Evolutionary conservation across 2,113 vertebrate species (phyloP).

Genomic region (Carassius gibelio): DNA sequence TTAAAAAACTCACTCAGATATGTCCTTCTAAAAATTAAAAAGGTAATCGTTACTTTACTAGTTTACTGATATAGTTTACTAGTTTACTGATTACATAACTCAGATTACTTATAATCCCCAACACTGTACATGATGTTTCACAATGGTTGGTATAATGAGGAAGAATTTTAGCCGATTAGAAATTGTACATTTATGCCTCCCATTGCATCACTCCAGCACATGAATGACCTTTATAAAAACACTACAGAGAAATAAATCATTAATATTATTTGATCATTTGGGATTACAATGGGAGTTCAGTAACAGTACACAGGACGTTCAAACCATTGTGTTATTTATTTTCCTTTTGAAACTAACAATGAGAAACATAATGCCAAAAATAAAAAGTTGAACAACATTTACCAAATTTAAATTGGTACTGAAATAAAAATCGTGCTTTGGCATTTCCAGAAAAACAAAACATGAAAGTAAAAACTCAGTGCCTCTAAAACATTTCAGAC

Average conservation of each 20-base stretch:
- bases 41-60: too few relatives aligned
- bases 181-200: conserved; percentile 8
- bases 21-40: too few relatives aligned
- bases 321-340: conserved; percentile 6
- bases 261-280: neutral
- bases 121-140: neutral
- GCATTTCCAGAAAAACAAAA: neutral
- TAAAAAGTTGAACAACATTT: neutral
- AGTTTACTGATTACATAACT: too few relatives aligned
- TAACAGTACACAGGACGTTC: neutral
- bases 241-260: conserved; percentile 11
- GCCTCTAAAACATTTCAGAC: neutral
- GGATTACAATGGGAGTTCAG: neutral
- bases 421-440: neutral
- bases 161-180: neutral
- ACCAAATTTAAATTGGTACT: neutral
- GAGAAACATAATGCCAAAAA: neutral
- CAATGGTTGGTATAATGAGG: neutral
- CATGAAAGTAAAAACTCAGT: neutral
- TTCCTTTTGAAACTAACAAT: neutral
- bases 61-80: too few relatives aligned
- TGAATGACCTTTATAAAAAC: conserved; percentile 18
- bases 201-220: conserved; percentile 7
- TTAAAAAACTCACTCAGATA: too few relatives aligned
- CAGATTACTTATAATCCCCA: too few relatives aligned